Base-by-base conservation (phyloP, 2,797 vertebrate genomes). In the Poecilia picta region DNA sequence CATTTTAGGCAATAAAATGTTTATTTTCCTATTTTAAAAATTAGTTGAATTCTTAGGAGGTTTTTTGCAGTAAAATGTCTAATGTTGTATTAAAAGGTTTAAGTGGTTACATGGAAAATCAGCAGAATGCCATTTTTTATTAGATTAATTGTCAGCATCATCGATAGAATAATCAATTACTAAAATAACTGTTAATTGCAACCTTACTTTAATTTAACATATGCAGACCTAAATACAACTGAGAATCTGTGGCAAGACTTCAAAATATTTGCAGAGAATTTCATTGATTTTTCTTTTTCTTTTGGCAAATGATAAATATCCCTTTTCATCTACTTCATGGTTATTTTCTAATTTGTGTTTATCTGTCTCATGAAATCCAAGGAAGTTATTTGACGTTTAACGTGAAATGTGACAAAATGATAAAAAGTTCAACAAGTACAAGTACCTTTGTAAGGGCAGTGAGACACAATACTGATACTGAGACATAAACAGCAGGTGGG, bases 381-480 rank as follows among this genome's bases (percentile, higher is more conserved):
- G 25, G 25, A n/a, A 13, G 25, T 43, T 13, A 6, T 12, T 70
- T 43, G 16, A 36, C 62, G 36, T 70, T 70, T 43, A 11, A 13
- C 0, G 12, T 71, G 15, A 25, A 68, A 70, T 43, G 68, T 71
- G 68, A 71, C 68, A 45, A 46, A 46, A 71, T 46, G 25, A 25
- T 71, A 18, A 71, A 71, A 71, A 71, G 68, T 8, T 71, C 0
- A 28, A 43, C 25, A 46, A 46, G n/a, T 71, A 45, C 18, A 45
- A 71, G 11, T 28, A 28, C 43, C 16, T 45, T 71, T 71, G 68
- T 39, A 71, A 71, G 68, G 1, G 51, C 72, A 53, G 78, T 36
- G 47, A 80, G 81, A 83, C 75, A 82, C 75, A 92, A 93, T 86
- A 93, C 90, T 91, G 92, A 90, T 33, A 76, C 12, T 77, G 83